Evolutionary conservation across 1,140 invertebrate genomes (phyloP).

Genomic region (Acromyrmex echinatior): DNA sequence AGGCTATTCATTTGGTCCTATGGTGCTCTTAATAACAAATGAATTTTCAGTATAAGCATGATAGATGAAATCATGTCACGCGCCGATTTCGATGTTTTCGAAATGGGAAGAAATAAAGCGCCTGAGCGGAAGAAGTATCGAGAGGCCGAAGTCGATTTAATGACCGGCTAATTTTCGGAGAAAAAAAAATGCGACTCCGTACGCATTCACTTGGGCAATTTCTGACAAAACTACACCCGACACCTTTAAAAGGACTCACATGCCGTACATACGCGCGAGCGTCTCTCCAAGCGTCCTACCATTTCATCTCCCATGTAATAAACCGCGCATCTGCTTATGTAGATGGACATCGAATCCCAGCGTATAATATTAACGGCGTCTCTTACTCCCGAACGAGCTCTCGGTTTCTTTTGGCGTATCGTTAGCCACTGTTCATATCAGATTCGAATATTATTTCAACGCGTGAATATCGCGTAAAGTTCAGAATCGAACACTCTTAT

Average conservation of each 20-base stretch:
- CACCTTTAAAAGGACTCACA: slow-evolving; percentile 20
- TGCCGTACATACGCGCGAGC: background rate
- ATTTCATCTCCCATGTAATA: slow-evolving; percentile 47
- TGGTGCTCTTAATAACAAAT: slow-evolving; percentile 71
- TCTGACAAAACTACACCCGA: slow-evolving; percentile 43
- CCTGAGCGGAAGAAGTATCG: background rate
- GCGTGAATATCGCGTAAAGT: slow-evolving; percentile 21
- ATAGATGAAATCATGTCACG: slow-evolving; percentile 1
- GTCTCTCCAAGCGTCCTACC: slow-evolving; percentile 14
- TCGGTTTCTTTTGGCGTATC: slow-evolving; percentile 37
- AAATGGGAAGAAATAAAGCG: background rate
- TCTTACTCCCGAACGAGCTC: slow-evolving; percentile 37
- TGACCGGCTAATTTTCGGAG: slow-evolving; percentile 26
- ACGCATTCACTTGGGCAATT: slow-evolving; percentile 13
- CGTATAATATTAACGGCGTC: slow-evolving; percentile 57
- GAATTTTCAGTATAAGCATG: slow-evolving; percentile 55
- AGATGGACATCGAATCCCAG: slow-evolving; percentile 57
- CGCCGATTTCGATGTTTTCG: background rate
- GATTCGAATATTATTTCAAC: slow-evolving; percentile 2
- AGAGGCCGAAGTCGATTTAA: slow-evolving; percentile 22
- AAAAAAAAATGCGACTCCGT: slow-evolving; percentile 12
- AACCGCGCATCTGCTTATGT: slow-evolving; percentile 56
- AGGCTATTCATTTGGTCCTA: slow-evolving; percentile 26
- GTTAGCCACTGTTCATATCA: slow-evolving; percentile 33
- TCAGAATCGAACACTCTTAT: background rate